Evolutionary conservation across 1,140 invertebrate genomes (phyloP).

Genomic region (Octopus sinensis): DNA sequence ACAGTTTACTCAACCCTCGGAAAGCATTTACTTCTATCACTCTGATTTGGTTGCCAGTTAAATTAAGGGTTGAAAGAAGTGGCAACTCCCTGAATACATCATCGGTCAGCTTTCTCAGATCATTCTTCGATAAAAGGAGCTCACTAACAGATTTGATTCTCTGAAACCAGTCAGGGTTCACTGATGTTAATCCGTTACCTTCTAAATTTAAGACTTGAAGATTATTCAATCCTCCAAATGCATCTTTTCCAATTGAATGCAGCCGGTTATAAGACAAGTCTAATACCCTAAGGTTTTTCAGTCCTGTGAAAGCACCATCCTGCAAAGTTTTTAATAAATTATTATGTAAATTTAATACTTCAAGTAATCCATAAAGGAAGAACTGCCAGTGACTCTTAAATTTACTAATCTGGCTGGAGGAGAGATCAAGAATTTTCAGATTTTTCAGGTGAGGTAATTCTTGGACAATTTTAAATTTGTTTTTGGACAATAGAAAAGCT

Average conservation of each 20-base stretch:
- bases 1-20: conserved; percentile 33
- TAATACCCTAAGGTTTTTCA: conserved; percentile 37
- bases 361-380: conserved; percentile 34
- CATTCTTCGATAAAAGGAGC: conserved; percentile 42
- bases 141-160: conserved; percentile 35
- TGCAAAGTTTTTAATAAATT: conserved; percentile 38
- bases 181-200: conserved; percentile 36
- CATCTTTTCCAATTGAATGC: conserved; percentile 38
- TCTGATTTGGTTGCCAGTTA: conserved; percentile 40
- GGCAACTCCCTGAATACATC: conserved; percentile 36
- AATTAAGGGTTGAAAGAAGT: conserved; percentile 39
- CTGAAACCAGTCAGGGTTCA: conserved; percentile 42
- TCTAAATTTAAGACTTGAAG: conserved; percentile 40
- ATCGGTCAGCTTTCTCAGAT: conserved; percentile 30
- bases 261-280: conserved; percentile 44
- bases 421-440: conserved; percentile 39
- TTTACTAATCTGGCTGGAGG: conserved; percentile 35
- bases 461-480: conserved; percentile 35
- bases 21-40: conserved; percentile 36
- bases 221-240: conserved; percentile 43
- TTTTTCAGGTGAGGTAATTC: conserved; percentile 33
- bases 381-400: conserved; percentile 38
- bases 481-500: conserved; percentile 39
- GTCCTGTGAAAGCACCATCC: conserved; percentile 44
- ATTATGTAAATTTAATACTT: conserved; percentile 36